phyloP scores from a whole-genome alignment of 2,113 vertebrate species.

The Planiliza haematocheilus region DNA sequence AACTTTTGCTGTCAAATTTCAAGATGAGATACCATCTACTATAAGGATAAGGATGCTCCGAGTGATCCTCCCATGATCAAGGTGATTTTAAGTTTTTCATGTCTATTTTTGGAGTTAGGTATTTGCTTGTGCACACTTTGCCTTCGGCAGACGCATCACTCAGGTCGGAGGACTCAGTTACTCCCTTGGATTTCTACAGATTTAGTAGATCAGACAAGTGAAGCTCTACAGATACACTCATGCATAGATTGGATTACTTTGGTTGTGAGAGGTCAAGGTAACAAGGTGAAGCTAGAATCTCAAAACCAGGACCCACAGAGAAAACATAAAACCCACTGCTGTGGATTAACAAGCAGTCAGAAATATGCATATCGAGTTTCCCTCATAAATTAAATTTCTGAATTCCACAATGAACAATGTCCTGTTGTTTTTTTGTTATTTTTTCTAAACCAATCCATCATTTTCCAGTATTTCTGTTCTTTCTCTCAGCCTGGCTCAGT shows the following conservation, averaged over 20 bases:
- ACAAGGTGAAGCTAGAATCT: constrained; percentile 22
- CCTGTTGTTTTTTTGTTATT: constrained; percentile 12
- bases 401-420: constrained; percentile 15
- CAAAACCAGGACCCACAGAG: constrained; percentile 27
- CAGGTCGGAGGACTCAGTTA: constrained; percentile 35
- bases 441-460: constrained; percentile 30
- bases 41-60: constrained; percentile 44
- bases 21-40: constrained; percentile 8
- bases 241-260: constrained; percentile 31
- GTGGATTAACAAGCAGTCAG: constrained; percentile 16
- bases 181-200: constrained; percentile 30
- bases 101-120: constrained; percentile 32
- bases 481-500: neutral
- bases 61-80: constrained; percentile 59
- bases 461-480: neutral
- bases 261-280: constrained; percentile 26
- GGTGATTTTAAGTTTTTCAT: constrained; percentile 50
- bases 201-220: constrained; percentile 48
- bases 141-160: constrained; percentile 13
- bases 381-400: constrained; percentile 19
- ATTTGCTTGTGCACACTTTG: constrained; percentile 52
- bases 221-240: constrained; percentile 58
- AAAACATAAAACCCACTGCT: constrained; percentile 31
- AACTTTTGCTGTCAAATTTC: no score
- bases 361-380: constrained; percentile 53